A percentile compares a stretch with the other conserved stretches of the same genome.
These are phyloP conservation scores for Zenarchopterus dispar DNA, from an alignment of 2,797 vertebrate genomes.

Conservation along the genomic window DNA sequence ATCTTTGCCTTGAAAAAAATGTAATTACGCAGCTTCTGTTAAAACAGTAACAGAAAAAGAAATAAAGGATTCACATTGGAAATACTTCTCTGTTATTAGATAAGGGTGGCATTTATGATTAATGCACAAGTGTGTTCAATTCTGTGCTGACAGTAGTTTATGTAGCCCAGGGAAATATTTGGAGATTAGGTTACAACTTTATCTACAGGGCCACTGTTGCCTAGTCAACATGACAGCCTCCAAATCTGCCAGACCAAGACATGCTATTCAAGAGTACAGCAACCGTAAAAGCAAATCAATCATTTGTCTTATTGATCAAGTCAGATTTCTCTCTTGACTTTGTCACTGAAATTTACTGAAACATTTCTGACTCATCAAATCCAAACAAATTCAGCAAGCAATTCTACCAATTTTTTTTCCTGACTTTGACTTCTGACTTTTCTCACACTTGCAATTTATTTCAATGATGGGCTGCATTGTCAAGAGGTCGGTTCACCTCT, in stretches of 20 bases:
- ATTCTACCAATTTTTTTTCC: neutral
- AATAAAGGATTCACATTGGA: too few species aligned
- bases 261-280: slow-evolving; percentile 5
- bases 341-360: slow-evolving; percentile 39
- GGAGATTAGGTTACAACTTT: slow-evolving; percentile 35
- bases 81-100: too few species aligned
- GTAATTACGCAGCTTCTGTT: too few species aligned
- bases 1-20: too few species aligned
- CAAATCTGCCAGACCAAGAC: slow-evolving; percentile 37
- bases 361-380: slow-evolving; percentile 1
- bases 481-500: too few species aligned
- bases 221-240: slow-evolving; percentile 25
- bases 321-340: slow-evolving; percentile 23
- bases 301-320: slow-evolving; percentile 49
- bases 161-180: slow-evolving; percentile 19
- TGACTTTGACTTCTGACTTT: neutral
- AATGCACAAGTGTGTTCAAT: slow-evolving; percentile 4
- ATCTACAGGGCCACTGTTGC: slow-evolving; percentile 34
- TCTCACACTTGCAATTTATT: neutral
- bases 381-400: neutral
- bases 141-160: neutral
- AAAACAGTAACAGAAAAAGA: too few species aligned
- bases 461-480: neutral
- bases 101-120: slow-evolving; percentile 15
- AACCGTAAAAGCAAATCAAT: slow-evolving; percentile 47